Evolutionary conservation across 2,888 invertebrate genomes (phyloP), one percentile per base, ranked within the genome.

Genomic region (Oscheius onirici): DNA sequence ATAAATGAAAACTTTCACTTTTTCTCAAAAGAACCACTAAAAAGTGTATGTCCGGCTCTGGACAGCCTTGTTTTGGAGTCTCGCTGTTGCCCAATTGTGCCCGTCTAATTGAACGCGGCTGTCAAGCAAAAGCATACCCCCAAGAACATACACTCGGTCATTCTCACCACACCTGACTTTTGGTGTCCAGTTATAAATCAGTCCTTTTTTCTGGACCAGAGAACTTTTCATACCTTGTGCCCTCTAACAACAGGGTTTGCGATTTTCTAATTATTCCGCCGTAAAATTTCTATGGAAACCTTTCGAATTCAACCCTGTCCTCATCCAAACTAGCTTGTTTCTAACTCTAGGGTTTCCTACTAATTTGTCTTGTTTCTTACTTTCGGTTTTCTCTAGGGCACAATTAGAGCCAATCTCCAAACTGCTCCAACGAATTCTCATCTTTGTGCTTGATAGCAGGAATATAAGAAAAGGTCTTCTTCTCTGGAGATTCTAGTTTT

Each of bases 341-440:
- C n/a, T n/a, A n/a, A n/a, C n/a, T n/a, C 26, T 26, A 34, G n/a
- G 10, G 13, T 46, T 61, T 61, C 61, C n/a, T n/a, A 46, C 43
- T 61, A 61, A 61, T 61, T 63, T 63, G 49, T 63, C 63, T 63
- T 63, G 63, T 44, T 17, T 34, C 34, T 34, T 34, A 34, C 34
- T 34, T 34, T 34, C 8, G 34, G 34, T 34, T 63, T 58, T 41
- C 63, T 49, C 63, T 46, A 49, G 63, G 63, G 63, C 49, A 26
- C 49, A 63, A 63, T 63, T 63, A 63, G 49, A 40, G 34, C 3
- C 34, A 34, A 34, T 3, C 34, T 34, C 34, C 34, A 34, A 34
- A 34, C 34, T 34, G n/a, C n/a, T n/a, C n/a, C n/a, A n/a, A n/a
- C n/a, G n/a, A n/a, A n/a, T n/a, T n/a, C n/a, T n/a, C n/a, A n/a